Evolutionary conservation across 2,797 vertebrate species (phyloP).

Genomic region (Sus cebifrons): DNA sequence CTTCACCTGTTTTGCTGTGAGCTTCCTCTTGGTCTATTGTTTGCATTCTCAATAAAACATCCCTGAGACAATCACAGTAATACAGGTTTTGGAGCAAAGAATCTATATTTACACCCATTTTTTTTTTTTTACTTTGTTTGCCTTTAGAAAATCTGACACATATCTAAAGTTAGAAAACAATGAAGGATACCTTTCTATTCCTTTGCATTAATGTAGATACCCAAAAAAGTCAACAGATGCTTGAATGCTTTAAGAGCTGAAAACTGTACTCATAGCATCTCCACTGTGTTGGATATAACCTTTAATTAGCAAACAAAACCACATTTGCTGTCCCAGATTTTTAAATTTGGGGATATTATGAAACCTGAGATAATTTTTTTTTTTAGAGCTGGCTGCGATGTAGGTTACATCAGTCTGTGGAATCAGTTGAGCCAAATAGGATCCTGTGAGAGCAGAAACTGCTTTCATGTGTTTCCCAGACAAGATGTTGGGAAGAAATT

Average conservation of each 20-base stretch:
- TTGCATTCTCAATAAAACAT: neutral
- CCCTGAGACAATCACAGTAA: neutral
- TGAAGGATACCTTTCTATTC: neutral
- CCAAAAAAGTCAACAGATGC: neutral
- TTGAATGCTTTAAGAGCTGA: neutral
- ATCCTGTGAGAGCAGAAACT: neutral
- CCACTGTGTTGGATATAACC: neutral
- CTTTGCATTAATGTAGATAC: slow-evolving; percentile 15
- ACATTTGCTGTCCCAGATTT: neutral
- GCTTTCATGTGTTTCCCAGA: neutral
- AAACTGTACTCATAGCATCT: neutral
- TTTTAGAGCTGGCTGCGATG: neutral
- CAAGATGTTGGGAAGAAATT: neutral
- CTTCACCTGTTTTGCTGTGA: neutral
- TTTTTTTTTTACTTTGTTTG: neutral
- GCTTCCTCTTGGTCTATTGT: neutral
- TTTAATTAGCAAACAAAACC: neutral
- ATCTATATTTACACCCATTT: neutral
- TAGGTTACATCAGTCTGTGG: neutral
- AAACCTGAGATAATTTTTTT: neutral
- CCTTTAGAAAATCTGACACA: neutral
- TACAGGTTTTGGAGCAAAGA: neutral
- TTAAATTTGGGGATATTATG: neutral
- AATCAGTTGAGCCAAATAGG: neutral
- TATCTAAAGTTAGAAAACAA: slow-evolving; percentile 32